Conservation (phyloP, 2,113 vertebrate species). For the Ceuthmochares aereus region DNA sequence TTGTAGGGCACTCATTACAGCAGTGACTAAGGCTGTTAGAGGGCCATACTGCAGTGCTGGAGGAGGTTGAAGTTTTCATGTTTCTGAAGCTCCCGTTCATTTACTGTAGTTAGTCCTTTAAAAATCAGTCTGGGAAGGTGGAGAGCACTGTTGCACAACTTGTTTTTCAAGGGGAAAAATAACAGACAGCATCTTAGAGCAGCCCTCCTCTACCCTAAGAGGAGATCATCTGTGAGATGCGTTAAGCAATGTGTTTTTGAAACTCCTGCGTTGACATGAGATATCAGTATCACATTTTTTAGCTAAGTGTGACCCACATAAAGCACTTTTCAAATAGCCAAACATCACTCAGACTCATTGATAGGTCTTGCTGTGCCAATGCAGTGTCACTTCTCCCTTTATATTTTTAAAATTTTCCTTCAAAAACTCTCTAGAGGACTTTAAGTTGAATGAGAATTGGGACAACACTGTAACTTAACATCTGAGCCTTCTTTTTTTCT, state of each 20-base stretch:
- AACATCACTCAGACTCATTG: background rate
- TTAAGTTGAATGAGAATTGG: conserved; percentile 16
- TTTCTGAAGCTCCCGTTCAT: background rate
- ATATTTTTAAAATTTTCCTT: conserved; percentile 11
- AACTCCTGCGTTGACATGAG: background rate
- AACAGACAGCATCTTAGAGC: background rate
- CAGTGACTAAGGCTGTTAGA: background rate
- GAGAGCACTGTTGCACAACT: background rate
- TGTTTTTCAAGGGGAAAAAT: background rate
- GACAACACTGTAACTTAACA: background rate
- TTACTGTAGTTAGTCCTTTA: background rate
- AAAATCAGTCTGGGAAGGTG: background rate
- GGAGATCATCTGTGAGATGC: background rate
- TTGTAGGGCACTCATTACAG: background rate
- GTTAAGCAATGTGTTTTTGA: background rate
- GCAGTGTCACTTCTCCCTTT: background rate
- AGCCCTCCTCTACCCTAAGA: background rate
- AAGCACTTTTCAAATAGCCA: background rate
- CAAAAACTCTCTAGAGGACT: background rate
- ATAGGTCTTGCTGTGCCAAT: background rate
- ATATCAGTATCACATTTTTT: background rate
- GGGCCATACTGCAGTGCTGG: background rate
- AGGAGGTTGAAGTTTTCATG: background rate
- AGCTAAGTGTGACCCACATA: background rate
- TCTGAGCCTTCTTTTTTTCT: background rate